Conservation (phyloP, 2,113 vertebrate genomes). For the Scopus umbretta region DNA sequence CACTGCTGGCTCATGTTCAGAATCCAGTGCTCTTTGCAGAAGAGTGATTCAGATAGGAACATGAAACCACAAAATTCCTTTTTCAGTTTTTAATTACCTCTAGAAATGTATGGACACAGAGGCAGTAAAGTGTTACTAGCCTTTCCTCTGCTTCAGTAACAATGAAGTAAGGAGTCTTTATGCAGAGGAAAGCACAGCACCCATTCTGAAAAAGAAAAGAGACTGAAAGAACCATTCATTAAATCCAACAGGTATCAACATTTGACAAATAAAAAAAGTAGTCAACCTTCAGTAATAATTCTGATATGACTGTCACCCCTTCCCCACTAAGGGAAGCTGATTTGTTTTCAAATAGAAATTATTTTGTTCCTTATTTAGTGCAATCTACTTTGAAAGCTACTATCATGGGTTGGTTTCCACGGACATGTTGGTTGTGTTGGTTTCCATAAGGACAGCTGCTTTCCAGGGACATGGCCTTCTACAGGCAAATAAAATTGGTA, state of each 20-base stretch:
- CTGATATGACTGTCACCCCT: background rate
- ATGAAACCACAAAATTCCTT: background rate
- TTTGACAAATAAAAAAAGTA: background rate
- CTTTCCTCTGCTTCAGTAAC: background rate
- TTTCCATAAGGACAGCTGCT: background rate
- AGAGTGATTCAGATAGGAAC: background rate
- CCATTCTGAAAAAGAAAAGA: background rate
- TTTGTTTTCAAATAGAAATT: background rate
- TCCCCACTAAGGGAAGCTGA: background rate
- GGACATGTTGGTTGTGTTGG: background rate
- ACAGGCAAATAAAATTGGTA: background rate
- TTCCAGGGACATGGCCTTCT: background rate
- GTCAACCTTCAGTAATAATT: background rate
- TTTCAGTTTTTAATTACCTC: background rate
- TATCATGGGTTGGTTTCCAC: background rate
- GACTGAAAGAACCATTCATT: background rate
- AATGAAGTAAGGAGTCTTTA: background rate
- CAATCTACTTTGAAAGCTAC: background rate
- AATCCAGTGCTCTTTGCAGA: background rate
- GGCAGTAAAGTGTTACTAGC: background rate
- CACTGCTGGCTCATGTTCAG: too few species aligned
- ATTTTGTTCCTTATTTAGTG: background rate
- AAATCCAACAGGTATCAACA: background rate
- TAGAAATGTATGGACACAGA: background rate
- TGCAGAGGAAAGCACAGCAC: background rate